phyloP scores from a whole-genome alignment of 1,140 invertebrate genomes.

The Cherax quadricarinatus region DNA sequence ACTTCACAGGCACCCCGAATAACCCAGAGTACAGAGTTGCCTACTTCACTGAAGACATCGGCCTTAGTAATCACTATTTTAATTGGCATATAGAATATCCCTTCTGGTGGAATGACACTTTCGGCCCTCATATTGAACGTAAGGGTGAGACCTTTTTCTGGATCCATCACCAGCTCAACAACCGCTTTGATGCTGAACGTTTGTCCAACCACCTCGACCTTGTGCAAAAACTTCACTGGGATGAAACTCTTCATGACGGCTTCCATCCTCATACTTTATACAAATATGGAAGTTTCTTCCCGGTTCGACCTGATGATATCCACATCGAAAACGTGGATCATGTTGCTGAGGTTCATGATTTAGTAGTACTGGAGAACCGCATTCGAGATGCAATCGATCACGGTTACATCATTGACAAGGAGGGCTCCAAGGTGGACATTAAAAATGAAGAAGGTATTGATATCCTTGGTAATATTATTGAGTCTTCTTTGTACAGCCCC shows the following conservation, averaged over 20 bases:
- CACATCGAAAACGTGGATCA: conserved; percentile 35
- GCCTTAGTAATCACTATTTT: conserved; percentile 34
- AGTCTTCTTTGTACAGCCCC: conserved; percentile 35
- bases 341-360: conserved; percentile 30
- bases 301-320: conserved; percentile 25
- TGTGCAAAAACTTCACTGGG: conserved; percentile 17
- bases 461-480: conserved; percentile 46
- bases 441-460: conserved; percentile 41
- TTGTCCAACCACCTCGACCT: conserved; percentile 28
- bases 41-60: conserved; percentile 51
- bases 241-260: conserved; percentile 1
- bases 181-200: conserved; percentile 36
- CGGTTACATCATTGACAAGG: conserved; percentile 32
- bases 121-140: conserved; percentile 23
- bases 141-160: conserved; percentile 54
- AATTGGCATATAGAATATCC: conserved; percentile 56
- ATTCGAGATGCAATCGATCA: conserved; percentile 54
- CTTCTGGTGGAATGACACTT: conserved; percentile 55
- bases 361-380: conserved; percentile 24
- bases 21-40: conserved; percentile 51
- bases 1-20: conserved; percentile 35
- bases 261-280: conserved; percentile 45
- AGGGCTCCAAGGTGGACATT: conserved; percentile 22
- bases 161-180: conserved; percentile 34
- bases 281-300: conserved; percentile 46